These are phyloP conservation scores for Pyrgilauda ruficollis DNA, from an alignment of 2,113 vertebrate genomes.

Conservation along the genomic window DNA sequence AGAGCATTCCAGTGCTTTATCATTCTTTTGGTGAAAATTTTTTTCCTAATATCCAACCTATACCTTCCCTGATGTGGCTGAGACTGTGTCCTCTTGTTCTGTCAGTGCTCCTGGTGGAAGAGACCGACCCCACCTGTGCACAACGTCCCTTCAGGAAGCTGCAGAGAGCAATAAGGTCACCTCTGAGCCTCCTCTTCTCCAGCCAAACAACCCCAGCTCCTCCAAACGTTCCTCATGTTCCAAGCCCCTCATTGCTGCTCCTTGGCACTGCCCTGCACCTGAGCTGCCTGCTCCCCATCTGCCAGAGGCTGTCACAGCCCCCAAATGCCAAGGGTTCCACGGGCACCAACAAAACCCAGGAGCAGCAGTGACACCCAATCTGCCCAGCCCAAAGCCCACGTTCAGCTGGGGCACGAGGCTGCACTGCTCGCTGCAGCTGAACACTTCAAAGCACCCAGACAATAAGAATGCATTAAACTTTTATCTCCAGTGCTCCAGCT, in stretches of 20 bases:
- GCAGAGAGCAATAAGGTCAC: too few species aligned
- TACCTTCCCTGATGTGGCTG: too few species aligned
- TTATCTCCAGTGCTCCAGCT: slow-evolving; percentile 46
- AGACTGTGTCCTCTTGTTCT: too few species aligned
- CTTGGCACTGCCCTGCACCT: background rate
- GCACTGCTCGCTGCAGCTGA: background rate
- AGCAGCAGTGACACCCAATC: background rate
- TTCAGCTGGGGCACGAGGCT: background rate
- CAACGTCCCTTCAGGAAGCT: too few species aligned
- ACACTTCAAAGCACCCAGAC: slow-evolving; percentile 42
- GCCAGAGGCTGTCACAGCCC: background rate
- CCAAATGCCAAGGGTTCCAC: background rate
- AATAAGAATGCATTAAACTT: slow-evolving; percentile 43
- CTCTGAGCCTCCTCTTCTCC: too few species aligned
- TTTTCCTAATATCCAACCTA: too few species aligned
- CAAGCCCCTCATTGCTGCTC: background rate
- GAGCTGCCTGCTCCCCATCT: background rate
- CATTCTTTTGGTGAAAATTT: too few species aligned
- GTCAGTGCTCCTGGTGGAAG: too few species aligned
- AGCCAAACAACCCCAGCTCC: too few species aligned
- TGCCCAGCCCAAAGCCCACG: background rate
- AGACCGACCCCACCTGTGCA: too few species aligned
- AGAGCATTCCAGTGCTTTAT: too few species aligned
- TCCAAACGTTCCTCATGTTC: too few species aligned
- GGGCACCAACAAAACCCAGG: background rate